Base-by-base conservation (phyloP, 2,797 vertebrate species). In the Yasuhikotakia modesta region DNA sequence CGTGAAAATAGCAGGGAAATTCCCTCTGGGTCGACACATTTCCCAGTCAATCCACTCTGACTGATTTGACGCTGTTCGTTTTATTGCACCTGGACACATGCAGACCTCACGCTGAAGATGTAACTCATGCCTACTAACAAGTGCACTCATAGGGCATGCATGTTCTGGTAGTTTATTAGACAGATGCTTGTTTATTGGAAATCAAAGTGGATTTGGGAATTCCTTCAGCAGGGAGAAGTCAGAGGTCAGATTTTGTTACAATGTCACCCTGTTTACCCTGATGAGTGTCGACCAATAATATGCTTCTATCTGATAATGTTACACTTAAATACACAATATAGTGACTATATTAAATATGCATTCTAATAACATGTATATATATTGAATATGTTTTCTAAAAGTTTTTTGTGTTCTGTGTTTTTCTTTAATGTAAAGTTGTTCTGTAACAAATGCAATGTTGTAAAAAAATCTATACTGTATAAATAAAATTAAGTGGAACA, bases 171-270 rank as follows among this genome's bases (percentile, higher is more conserved):
- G 88, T 88, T 89, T 91, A 90, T 91, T 91, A 90, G 86, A 89
- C 89, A 86, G 83, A 86, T 83, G 87, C 87, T 87, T 88, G 89
- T 90, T 90, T 92, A 92, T 92, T 92, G 91, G 91, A 92, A 93
- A 93, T 93, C 92, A 93, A 92, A 92, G 90, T 86, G 91, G 90
- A 93, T 93, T 92, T 91, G 87, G 89, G 89, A 87, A 87, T 27
- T 75, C 74, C 83, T 85, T 89, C 86, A 85, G 88, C 85, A 77
- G 69, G 84, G 79, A 84, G 73, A 55, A 72, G 82, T 87, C 86
- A 90, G 87, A 91, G 92, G 90, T 92, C 90, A 92, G 27, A 35
- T 5, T 35, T 35, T 35, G 32, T 35, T 35, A 35, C 32, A 35
- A 3, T 27, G 27, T 27, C 27, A 27, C 27, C 2, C 2, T 2